Percentiles rank a stretch among this genome's conserved stretches.
Conservation (phyloP, 2,113 vertebrate genomes). For the Notiomystis cincta region DNA sequence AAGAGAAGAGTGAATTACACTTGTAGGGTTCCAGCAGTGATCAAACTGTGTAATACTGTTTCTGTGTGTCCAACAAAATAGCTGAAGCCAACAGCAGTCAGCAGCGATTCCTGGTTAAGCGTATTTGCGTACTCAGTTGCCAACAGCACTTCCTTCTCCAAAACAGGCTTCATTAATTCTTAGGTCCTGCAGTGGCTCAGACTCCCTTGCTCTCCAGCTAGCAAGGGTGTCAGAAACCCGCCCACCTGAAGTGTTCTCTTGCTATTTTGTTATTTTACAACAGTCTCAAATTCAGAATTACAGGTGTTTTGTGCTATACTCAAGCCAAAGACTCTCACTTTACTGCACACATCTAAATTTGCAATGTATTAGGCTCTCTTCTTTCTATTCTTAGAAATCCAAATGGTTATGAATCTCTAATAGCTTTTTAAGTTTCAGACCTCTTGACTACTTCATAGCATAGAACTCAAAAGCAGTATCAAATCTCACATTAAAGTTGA, state of each 20-base stretch:
- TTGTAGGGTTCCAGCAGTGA: neutral
- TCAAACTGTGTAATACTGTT: neutral
- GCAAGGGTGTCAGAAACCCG: neutral
- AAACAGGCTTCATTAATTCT: neutral
- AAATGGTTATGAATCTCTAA: neutral
- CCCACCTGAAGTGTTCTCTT: neutral
- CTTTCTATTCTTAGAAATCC: neutral
- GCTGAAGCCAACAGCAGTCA: neutral
- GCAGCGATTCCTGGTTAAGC: neutral
- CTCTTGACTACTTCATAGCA: neutral
- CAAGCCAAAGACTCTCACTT: neutral
- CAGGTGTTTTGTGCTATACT: neutral
- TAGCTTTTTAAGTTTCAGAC: neutral
- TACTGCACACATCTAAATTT: neutral
- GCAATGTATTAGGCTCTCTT: fast-evolving
- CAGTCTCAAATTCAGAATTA: neutral
- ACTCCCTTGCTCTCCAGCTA: neutral
- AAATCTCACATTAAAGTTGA: neutral
- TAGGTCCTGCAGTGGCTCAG: neutral
- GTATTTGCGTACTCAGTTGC: neutral
- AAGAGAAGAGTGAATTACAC: neutral
- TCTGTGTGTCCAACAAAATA: neutral
- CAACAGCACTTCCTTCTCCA: neutral
- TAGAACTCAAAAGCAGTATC: neutral
- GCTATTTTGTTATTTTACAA: neutral